Evolutionary conservation across 2,113 vertebrate genomes (phyloP).

Genomic region (Ovis canadensis): DNA sequence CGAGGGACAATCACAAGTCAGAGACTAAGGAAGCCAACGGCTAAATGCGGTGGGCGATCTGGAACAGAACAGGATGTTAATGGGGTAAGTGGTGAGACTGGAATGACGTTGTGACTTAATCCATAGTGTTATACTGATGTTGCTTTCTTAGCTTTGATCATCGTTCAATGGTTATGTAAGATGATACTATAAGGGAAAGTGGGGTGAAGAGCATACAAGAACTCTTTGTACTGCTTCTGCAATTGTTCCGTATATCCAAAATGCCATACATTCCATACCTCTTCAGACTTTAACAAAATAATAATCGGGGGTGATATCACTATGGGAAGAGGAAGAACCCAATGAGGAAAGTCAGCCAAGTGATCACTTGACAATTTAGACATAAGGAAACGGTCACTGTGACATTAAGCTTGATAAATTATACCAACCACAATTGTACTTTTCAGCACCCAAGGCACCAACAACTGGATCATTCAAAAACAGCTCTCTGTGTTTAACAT

Average conservation of each 20-base stretch:
- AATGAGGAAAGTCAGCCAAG: background rate
- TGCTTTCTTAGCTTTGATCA: background rate
- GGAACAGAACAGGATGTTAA: background rate
- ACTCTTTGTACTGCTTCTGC: background rate
- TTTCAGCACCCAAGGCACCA: background rate
- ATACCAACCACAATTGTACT: accelerated
- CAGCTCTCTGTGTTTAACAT: background rate
- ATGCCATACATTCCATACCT: background rate
- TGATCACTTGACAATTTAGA: background rate
- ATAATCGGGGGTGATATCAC: background rate
- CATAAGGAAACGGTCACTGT: background rate
- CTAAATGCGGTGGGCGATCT: accelerated
- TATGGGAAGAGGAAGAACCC: background rate
- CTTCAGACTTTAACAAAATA: background rate
- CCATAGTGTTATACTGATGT: accelerated
- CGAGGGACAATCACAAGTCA: background rate
- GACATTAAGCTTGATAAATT: background rate
- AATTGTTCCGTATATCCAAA: background rate
- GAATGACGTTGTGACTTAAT: background rate
- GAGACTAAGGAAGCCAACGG: background rate
- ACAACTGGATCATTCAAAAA: background rate
- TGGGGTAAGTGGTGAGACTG: background rate
- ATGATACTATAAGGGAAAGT: background rate
- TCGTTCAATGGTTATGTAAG: too few species aligned
- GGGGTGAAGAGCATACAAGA: background rate